phyloP scores from a whole-genome alignment of 2,113 vertebrate species.

The Rhinoptilus africanus region DNA sequence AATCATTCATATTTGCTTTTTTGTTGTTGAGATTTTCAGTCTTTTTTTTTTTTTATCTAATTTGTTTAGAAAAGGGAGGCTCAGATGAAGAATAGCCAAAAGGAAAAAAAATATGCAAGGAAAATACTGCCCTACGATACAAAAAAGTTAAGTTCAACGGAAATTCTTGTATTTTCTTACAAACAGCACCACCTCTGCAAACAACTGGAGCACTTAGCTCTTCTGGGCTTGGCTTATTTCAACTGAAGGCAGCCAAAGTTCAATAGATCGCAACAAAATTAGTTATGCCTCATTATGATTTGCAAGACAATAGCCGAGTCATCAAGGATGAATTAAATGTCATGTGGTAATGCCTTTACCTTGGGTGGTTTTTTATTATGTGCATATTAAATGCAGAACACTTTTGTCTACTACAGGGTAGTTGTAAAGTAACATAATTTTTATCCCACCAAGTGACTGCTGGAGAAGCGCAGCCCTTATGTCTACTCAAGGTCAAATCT shows the following conservation, averaged over 20 bases:
- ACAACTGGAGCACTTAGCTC: fast-evolving
- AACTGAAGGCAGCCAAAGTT: background rate
- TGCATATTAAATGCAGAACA: background rate
- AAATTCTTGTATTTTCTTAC: background rate
- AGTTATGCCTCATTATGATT: background rate
- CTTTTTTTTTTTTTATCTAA: background rate
- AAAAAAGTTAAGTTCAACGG: background rate
- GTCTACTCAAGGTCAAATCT: background rate
- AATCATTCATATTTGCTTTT: background rate
- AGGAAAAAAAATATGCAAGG: background rate
- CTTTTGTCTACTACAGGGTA: background rate
- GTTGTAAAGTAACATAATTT: background rate
- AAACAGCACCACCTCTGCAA: background rate
- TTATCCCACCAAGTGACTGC: background rate
- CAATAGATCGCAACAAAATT: background rate
- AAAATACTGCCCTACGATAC: background rate
- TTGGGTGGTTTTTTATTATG: background rate
- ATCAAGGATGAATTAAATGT: background rate
- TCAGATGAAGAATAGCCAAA: background rate
- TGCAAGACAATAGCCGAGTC: background rate
- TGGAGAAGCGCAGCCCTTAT: background rate
- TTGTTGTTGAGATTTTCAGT: background rate
- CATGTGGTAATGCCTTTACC: background rate
- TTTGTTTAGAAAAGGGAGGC: background rate
- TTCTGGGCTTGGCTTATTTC: background rate